Evolutionary conservation across 2,888 invertebrate species (phyloP).

Genomic region (Hirudinaria manillensis): DNA sequence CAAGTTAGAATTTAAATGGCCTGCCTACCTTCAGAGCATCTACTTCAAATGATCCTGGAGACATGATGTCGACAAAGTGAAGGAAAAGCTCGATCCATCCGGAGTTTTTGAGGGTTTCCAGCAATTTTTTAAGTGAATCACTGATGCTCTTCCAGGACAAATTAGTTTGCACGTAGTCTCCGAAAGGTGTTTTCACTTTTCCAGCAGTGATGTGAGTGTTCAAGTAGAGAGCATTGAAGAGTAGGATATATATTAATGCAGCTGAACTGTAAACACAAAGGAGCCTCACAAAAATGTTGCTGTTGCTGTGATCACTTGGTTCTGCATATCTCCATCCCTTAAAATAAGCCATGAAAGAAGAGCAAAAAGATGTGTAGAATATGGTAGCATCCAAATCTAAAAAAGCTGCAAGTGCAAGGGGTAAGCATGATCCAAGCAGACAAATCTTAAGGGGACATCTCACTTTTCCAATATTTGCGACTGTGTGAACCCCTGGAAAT

Average conservation of each 20-base stretch:
- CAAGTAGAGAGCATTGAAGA: slow-evolving; percentile 13
- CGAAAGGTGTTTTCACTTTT: background rate
- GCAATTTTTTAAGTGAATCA: background rate
- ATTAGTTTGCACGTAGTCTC: background rate
- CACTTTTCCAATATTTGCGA: slow-evolving; percentile 83
- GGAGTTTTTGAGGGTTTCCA: background rate
- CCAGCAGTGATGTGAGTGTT: slow-evolving; percentile 14
- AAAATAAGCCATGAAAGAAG: slow-evolving; percentile 39
- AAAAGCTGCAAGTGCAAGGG: slow-evolving; percentile 39
- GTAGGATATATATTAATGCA: background rate
- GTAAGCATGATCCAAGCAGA: slow-evolving; percentile 58
- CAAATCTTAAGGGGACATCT: slow-evolving; percentile 68
- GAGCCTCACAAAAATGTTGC: background rate
- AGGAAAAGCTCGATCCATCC: slow-evolving; percentile 15
- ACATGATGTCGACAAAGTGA: background rate
- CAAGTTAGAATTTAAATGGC: background rate
- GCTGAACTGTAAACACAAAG: slow-evolving; percentile 4
- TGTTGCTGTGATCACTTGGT: slow-evolving; percentile 55
- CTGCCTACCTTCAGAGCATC: slow-evolving; percentile 13
- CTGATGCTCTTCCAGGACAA: background rate
- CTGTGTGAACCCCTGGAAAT: slow-evolving; percentile 73
- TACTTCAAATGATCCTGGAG: background rate
- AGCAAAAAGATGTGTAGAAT: slow-evolving; percentile 40
- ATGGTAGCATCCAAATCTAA: slow-evolving; percentile 37
- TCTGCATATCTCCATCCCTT: slow-evolving; percentile 54